These are phyloP conservation scores for Myiozetetes cayanensis DNA, from an alignment of 2,113 vertebrate species.

Conservation along the genomic window DNA sequence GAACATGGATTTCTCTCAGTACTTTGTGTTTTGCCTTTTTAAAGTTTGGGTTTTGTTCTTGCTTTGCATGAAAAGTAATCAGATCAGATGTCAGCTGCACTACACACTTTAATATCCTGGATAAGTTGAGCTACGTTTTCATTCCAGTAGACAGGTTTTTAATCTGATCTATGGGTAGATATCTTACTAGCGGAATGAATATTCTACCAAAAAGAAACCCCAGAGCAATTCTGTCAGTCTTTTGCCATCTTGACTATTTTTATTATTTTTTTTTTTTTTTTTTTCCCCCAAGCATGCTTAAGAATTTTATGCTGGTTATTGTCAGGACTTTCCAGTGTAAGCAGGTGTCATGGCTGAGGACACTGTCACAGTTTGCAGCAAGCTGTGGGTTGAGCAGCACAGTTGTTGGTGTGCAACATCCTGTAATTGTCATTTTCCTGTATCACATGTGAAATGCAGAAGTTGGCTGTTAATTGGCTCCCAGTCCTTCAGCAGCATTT, in stretches of 20 bases:
- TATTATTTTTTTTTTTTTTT: not conserved
- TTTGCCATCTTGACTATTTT: not conserved
- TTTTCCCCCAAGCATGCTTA: not conserved
- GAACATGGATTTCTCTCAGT: not conserved
- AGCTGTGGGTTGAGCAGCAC: not conserved
- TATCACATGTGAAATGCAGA: slow-evolving; percentile 17
- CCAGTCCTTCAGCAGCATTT: slow-evolving; percentile 6
- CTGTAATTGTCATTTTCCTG: slow-evolving; percentile 18
- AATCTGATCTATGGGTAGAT: slow-evolving; percentile 61
- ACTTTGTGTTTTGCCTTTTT: slow-evolving; percentile 13
- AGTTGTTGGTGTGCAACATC: not conserved
- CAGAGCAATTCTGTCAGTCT: not conserved
- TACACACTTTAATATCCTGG: slow-evolving; percentile 68
- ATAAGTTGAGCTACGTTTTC: slow-evolving; percentile 47
- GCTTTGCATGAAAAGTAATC: slow-evolving; percentile 45
- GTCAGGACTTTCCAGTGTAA: not conserved
- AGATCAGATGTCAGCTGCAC: slow-evolving; percentile 59
- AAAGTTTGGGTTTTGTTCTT: slow-evolving; percentile 53
- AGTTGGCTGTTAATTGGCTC: slow-evolving; percentile 40
- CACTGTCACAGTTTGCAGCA: not conserved
- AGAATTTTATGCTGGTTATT: not conserved
- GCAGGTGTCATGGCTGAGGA: not conserved
- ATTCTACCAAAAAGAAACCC: slow-evolving; percentile 24
- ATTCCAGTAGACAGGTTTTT: slow-evolving; percentile 53
- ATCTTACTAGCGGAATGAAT: slow-evolving; percentile 33